Evolutionary conservation across 2,888 invertebrate genomes (phyloP), one percentile per base, ranked within the genome.

Genomic region (Athalia cordata): DNA sequence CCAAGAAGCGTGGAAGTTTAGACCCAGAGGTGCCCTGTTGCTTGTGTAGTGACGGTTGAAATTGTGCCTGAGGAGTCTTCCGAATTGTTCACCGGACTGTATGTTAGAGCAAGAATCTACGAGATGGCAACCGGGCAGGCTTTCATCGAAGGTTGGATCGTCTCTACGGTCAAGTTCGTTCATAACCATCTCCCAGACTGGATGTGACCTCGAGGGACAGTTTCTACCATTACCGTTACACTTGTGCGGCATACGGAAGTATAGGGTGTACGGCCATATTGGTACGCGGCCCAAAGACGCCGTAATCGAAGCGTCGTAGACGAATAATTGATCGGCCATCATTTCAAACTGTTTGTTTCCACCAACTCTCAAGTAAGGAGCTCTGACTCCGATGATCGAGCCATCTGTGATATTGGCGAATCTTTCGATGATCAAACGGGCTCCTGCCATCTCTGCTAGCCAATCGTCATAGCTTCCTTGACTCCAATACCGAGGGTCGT

Each of bases 101-200:
- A 98, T 95, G 92, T 97, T 98, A 49, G 97, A 97, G 91, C 98
- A 98, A 49, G 97, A 97, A 89, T 97, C 97, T 0, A 98, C 97
- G 93, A 97, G 97, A 91, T 97, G 97, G 91, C 97, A 97, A 93
- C 97, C 97, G 57, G 97, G 97, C 78, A 98, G 92, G 4, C 96
- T 96, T 90, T 98, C 98, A 87, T 98, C 98, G 89, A 97, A 97
- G 5, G 96, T 96, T 4, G 97, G 97, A 87, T 98, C 97, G 89
- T 98, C 97, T 90, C 98, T 94, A 90, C 97, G 94, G 91, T 98
- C 97, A 84, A 98, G 91, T 90, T 98, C 98, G 89, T 98, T 98
- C 96, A 98, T 97, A 75, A 97, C 97, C 94, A 98, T 97, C 91
- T 98, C 98, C 98, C 98, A 98, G 62, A 98, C 96, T 47, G 97